A percentile compares a stretch with the other conserved stretches of the same genome.
These are phyloP conservation scores for Pseudolycoriella hygida DNA, from an alignment of 2,888 invertebrate species.

Conservation along the genomic window DNA sequence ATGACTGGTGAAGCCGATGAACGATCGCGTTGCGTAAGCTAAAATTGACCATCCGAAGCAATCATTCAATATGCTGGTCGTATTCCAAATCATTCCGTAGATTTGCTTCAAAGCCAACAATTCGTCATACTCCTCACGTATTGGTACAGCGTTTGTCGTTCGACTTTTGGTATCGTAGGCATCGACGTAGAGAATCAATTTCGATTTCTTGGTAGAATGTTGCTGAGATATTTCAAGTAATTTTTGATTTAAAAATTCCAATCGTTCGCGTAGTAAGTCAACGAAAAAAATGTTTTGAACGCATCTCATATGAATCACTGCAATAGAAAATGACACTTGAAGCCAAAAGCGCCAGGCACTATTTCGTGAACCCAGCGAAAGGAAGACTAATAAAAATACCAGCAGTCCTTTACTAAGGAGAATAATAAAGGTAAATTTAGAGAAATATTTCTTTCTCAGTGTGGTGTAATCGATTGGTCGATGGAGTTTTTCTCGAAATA, in stretches of 20 bases:
- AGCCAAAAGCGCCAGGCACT: not conserved
- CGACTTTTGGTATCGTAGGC: constrained; percentile 1
- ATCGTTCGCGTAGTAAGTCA: constrained; percentile 9
- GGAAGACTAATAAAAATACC: constrained; percentile 1
- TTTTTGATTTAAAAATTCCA: constrained; percentile 10
- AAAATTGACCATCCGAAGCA: constrained; percentile 25
- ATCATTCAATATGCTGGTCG: constrained; percentile 15
- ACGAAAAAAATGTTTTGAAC: constrained; percentile 15
- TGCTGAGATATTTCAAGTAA: constrained; percentile 8
- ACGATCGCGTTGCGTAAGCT: constrained; percentile 17
- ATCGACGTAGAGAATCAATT: not conserved
- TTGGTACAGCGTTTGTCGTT: not conserved
- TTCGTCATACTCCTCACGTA: constrained; percentile 10
- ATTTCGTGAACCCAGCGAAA: not conserved
- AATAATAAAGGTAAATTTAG: constrained; percentile 6
- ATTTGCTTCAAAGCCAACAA: constrained; percentile 17
- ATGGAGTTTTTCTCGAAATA: constrained; percentile 9
- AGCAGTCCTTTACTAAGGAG: constrained; percentile 4
- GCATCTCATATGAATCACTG: constrained; percentile 13
- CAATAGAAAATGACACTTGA: constrained; percentile 4
- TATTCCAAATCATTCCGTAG: constrained; percentile 20
- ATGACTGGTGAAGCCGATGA: constrained; percentile 22
- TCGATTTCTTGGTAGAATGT: not conserved
- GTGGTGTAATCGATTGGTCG: constrained; percentile 3
- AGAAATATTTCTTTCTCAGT: not conserved